phyloP scores from a whole-genome alignment of 2,797 vertebrate species.

The Falco novaeseelandiae region DNA sequence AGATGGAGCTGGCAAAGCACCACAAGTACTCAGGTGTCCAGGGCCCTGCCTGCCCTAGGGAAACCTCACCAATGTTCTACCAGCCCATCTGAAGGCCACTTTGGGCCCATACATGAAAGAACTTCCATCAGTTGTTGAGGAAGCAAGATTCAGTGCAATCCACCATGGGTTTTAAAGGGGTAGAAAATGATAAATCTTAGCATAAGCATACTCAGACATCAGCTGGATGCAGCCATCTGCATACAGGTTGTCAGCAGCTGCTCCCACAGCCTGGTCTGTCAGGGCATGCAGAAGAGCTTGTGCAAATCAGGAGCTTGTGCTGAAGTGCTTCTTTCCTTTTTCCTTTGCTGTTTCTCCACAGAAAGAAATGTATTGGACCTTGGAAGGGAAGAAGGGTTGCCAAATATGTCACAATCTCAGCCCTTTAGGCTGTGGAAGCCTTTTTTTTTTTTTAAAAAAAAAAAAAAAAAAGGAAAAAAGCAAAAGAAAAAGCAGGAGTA shows the following conservation, averaged over 20 bases:
- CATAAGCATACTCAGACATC: not conserved
- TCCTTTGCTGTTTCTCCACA: not conserved
- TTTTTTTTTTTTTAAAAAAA: not conserved
- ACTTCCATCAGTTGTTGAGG: not conserved
- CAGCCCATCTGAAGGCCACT: not conserved
- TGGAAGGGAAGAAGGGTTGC: not conserved
- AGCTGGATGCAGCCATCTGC: not conserved
- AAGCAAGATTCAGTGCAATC: not conserved
- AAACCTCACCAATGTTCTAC: not conserved
- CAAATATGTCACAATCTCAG: not conserved
- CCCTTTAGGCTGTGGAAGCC: not conserved
- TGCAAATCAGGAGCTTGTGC: fast-evolving
- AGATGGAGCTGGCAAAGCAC: not conserved
- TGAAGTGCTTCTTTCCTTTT: not conserved
- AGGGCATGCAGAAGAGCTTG: not conserved
- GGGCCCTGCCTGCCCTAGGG: not conserved
- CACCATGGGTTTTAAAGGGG: not conserved
- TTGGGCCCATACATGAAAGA: not conserved
- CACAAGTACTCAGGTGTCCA: not conserved
- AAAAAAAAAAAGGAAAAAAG: not conserved
- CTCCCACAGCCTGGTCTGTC: not conserved
- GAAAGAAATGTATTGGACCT: not conserved
- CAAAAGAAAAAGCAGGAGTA: not conserved
- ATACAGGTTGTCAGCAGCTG: not conserved
- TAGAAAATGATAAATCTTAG: not conserved